These are phyloP conservation scores for Oxystoma pomonae DNA, from an alignment of 2,888 invertebrate genomes.

Conservation along the genomic window DNA sequence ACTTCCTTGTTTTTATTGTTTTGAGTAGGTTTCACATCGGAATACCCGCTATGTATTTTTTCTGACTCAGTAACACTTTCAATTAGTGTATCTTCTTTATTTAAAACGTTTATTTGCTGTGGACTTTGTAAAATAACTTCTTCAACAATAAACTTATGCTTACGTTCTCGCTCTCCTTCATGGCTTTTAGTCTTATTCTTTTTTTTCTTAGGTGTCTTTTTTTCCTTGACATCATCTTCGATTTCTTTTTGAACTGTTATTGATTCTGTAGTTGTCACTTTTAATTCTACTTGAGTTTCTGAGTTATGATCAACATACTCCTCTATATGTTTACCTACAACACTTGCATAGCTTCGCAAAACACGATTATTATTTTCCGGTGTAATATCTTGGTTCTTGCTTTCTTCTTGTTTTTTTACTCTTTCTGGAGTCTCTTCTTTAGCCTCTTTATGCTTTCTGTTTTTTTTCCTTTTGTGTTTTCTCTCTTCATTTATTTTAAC, in stretches of 20 bases:
- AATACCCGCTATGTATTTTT: too few species aligned
- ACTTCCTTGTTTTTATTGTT: too few species aligned
- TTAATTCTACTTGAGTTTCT: neutral
- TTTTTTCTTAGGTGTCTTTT: too few species aligned
- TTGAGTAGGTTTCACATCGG: too few species aligned
- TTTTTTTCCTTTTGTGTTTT: constrained; percentile 8
- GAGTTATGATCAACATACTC: neutral
- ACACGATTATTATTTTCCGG: neutral
- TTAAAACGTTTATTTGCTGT: too few species aligned
- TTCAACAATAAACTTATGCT: too few species aligned
- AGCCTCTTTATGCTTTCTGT: constrained; percentile 18
- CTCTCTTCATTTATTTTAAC: constrained; percentile 3
- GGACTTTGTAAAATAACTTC: too few species aligned
- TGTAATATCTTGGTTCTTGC: constrained; percentile 9
- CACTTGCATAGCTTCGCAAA: constrained; percentile 12
- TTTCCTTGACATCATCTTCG: too few species aligned
- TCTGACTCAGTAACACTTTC: too few species aligned
- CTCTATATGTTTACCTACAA: constrained; percentile 20
- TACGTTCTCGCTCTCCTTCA: neutral
- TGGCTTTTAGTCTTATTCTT: neutral
- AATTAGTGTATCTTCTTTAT: too few species aligned
- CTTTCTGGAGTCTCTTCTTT: constrained; percentile 5
- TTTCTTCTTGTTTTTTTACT: constrained; percentile 6
- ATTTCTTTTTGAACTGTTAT: too few species aligned
- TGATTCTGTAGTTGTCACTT: too few species aligned